Base-by-base conservation (phyloP, 1,140 invertebrate species). In the Nymphalis io region DNA sequence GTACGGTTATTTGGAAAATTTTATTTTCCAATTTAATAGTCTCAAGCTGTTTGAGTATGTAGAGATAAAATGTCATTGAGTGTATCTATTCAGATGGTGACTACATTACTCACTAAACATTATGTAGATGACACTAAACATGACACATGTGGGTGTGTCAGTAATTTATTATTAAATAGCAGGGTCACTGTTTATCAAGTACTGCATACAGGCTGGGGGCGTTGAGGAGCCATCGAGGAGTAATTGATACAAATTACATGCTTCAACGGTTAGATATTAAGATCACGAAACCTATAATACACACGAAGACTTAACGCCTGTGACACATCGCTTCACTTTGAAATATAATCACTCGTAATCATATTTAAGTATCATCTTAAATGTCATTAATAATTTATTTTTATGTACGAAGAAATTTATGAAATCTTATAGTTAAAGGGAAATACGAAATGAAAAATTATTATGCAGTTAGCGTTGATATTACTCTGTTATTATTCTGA, bases 161-260 rank as follows among this genome's bases (percentile, higher is more conserved):
- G 18, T 51, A 2, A 20, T 20, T 51, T 51, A 51, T 46, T 46
- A 46, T 51, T 51, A 55, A 55, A 55, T 23, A 55, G 3, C 51
- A 55, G 21, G 51, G 51, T 55, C 51, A 55, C 51, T 55, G 20
- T 55, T 33, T 51, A 51, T 51, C 46, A 51, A 51, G 48, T 15
- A n/a, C 8, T 21, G 40, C 48, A 69, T 63, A 53, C 23, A 4
- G 57, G 46, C 67, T 60, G 60, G 60, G 33, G 68, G 68, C 68
- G 46, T 62, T 42, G 58, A 44, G 39, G 18, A 63, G 53, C 60
- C 38, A 58, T 44, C 60, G 51, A 44, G 51, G 44, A 63, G 68
- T 69, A 69, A 69, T 69, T 69, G 68, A 69, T 69, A 69, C 40
- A 69, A 69, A 69, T 69, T 69, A 69, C 59, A 69, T 27, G 20